Evolutionary conservation across 2,797 vertebrate species (phyloP).

Genomic region (Botia almorhae): DNA sequence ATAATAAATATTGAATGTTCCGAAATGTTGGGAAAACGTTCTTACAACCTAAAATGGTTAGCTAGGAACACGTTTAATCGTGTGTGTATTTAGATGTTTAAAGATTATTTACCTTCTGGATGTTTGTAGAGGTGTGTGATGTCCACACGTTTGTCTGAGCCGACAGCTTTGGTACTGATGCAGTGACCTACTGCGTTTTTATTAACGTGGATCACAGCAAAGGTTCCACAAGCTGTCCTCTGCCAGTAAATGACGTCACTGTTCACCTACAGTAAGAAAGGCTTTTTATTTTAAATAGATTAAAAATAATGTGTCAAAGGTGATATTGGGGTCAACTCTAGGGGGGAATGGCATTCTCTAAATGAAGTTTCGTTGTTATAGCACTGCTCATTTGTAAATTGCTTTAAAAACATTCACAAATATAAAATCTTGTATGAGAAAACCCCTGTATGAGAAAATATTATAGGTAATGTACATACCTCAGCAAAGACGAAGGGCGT

Average conservation of each 20-base stretch:
- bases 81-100: too few species aligned
- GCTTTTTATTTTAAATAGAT: too few species aligned
- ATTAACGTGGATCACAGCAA: slow-evolving; percentile 6
- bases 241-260: slow-evolving; percentile 38
- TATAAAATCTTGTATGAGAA: background rate
- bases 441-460: background rate
- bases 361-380: too few species aligned
- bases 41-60: too few species aligned
- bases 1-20: too few species aligned
- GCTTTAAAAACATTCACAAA: too few species aligned
- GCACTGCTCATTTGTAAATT: too few species aligned
- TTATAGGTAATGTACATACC: slow-evolving; percentile 67
- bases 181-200: slow-evolving; percentile 15
- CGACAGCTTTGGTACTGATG: slow-evolving; percentile 85
- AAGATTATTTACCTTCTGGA: slow-evolving; percentile 55
- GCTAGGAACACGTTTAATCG: background rate
- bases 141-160: slow-evolving; percentile 73
- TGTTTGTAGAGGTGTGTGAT: slow-evolving; percentile 88
- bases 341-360: too few species aligned
- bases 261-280: slow-evolving; percentile 32
- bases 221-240: slow-evolving; percentile 23
- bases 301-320: too few species aligned
- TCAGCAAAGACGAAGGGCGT: slow-evolving; percentile 82
- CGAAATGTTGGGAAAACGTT: too few species aligned
- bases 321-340: too few species aligned